Conservation (phyloP, 1,140 invertebrate species). For the Macrostomum lignano region DNA sequence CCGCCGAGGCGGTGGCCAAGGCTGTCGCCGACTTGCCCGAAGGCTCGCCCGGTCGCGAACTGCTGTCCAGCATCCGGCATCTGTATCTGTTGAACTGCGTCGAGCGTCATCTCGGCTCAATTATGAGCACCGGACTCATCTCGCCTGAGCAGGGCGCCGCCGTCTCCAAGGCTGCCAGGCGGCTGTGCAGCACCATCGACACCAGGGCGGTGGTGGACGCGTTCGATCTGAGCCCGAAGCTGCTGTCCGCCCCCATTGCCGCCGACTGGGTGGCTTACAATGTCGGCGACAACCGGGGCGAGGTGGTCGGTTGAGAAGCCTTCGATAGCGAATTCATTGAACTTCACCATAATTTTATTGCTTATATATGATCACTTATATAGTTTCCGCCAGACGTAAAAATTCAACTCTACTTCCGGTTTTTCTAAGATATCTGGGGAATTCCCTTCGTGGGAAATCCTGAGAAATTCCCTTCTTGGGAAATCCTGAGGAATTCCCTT, state of each 20-base stretch:
- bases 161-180: constrained; percentile 6
- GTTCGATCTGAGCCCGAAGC: constrained; percentile 14
- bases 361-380: too few relatives aligned
- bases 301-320: too few relatives aligned
- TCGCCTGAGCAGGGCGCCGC: constrained; percentile 6
- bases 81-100: constrained; percentile 12
- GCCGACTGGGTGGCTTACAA: constrained; percentile 18
- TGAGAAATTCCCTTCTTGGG: too few relatives aligned
- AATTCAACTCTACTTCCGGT: too few relatives aligned
- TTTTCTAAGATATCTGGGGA: too few relatives aligned
- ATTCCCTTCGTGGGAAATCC: too few relatives aligned
- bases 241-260: constrained; percentile 19
- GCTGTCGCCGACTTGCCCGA: constrained; percentile 9
- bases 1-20: constrained; percentile 13
- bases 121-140: constrained; percentile 11
- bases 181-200: constrained; percentile 12
- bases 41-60: too few relatives aligned
- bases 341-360: too few relatives aligned
- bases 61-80: constrained; percentile 11
- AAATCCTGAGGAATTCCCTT: too few relatives aligned
- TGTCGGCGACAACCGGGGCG: constrained; percentile 14
- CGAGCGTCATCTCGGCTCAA: constrained; percentile 11
- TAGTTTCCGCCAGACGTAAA: too few relatives aligned
- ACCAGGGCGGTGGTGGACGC: constrained; percentile 14
- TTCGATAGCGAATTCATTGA: too few relatives aligned